phyloP scores from a whole-genome alignment of 2,888 invertebrate genomes.

The Pocota personata region DNA sequence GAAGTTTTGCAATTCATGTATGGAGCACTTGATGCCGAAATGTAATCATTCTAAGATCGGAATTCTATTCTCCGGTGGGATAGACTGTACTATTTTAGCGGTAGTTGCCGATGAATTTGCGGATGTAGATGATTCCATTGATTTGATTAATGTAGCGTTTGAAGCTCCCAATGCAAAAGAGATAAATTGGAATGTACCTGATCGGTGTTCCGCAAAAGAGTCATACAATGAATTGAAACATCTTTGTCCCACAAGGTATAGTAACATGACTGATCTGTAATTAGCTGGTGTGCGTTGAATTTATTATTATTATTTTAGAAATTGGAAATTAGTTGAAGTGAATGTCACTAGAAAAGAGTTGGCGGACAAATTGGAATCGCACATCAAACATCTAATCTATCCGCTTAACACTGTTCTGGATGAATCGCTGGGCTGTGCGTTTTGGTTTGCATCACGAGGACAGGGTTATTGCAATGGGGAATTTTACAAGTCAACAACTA shows the following conservation, averaged over 20 bases:
- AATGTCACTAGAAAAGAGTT: slow-evolving; percentile 89
- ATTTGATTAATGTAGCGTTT: slow-evolving; percentile 98
- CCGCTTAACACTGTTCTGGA: slow-evolving; percentile 95
- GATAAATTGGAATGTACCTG: slow-evolving; percentile 88
- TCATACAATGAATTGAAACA: slow-evolving; percentile 88
- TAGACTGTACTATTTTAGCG: slow-evolving; percentile 97
- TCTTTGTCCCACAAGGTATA: slow-evolving; percentile 86
- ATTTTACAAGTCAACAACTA: slow-evolving; percentile 74
- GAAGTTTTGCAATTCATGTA: slow-evolving; percentile 86
- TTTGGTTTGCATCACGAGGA: slow-evolving; percentile 97
- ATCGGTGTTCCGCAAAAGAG: slow-evolving; percentile 90
- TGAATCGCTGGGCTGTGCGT: slow-evolving; percentile 97
- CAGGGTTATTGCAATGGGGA: slow-evolving; percentile 81
- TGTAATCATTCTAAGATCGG: slow-evolving; percentile 89
- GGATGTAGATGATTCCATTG: slow-evolving; percentile 88
- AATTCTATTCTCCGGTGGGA: slow-evolving; percentile 96
- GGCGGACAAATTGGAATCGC: slow-evolving; percentile 83
- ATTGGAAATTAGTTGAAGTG: slow-evolving; percentile 93
- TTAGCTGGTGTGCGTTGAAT: neutral
- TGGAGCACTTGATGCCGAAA: slow-evolving; percentile 74
- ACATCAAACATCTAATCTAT: slow-evolving; percentile 90
- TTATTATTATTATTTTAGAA: slow-evolving; percentile 81
- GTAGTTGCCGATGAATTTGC: slow-evolving; percentile 89
- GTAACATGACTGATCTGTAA: neutral
- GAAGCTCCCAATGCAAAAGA: slow-evolving; percentile 81